These are phyloP conservation scores for Lasiommata megera DNA, from an alignment of 2,888 invertebrate genomes.

Conservation along the genomic window DNA sequence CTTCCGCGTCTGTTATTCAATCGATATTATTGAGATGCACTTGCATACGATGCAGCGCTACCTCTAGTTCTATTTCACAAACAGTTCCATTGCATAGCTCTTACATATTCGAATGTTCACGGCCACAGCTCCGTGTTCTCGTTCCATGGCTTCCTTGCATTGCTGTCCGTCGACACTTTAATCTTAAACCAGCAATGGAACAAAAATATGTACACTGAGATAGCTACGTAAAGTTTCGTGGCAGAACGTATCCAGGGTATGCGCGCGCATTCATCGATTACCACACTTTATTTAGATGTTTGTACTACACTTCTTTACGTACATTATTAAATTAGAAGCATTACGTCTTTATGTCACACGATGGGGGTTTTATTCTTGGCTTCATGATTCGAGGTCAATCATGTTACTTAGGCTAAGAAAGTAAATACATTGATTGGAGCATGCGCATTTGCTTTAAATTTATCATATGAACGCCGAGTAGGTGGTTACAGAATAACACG, in stretches of 20 bases:
- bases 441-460: slow-evolving; percentile 22
- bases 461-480: not conserved
- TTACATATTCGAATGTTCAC: slow-evolving; percentile 18
- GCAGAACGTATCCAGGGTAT: slow-evolving; percentile 41
- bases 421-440: slow-evolving; percentile 30
- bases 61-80: slow-evolving; percentile 32
- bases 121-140: slow-evolving; percentile 26
- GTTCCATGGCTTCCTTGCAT: slow-evolving; percentile 21
- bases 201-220: slow-evolving; percentile 8
- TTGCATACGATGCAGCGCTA: slow-evolving; percentile 33
- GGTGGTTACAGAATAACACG: no score
- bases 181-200: slow-evolving; percentile 19
- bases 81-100: slow-evolving; percentile 33
- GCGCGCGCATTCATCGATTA: slow-evolving; percentile 76
- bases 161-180: slow-evolving; percentile 6
- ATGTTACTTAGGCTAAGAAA: slow-evolving; percentile 10
- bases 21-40: slow-evolving; percentile 31
- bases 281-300: slow-evolving; percentile 43
- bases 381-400: slow-evolving; percentile 6
- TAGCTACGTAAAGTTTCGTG: slow-evolving; percentile 4
- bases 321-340: slow-evolving; percentile 61
- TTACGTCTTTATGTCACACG: slow-evolving; percentile 44
- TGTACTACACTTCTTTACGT: slow-evolving; percentile 51
- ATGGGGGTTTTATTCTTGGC: slow-evolving; percentile 32
- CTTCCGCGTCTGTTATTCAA: slow-evolving; percentile 8